Conservation (phyloP, 2,888 invertebrate genomes). For the Hypercompe scribonia region DNA sequence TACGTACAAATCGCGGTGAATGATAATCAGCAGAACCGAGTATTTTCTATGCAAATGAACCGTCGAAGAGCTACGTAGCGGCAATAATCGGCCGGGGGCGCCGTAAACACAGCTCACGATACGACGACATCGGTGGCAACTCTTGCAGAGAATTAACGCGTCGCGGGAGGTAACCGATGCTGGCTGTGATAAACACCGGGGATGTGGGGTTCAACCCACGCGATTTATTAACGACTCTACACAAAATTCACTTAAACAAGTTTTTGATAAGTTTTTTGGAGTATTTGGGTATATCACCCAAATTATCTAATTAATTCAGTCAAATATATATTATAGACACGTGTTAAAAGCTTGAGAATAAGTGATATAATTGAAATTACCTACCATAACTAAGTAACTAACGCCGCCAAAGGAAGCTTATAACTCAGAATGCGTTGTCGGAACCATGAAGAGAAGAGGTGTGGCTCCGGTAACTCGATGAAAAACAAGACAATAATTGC, state of each 20-base stretch:
- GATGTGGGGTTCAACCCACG: conserved; percentile 43
- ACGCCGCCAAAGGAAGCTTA: too few species aligned
- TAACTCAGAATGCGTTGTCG: too few species aligned
- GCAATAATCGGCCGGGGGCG: conserved; percentile 74
- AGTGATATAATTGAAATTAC: too few species aligned
- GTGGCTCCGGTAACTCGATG: too few species aligned
- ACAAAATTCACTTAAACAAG: background rate
- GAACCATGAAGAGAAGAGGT: too few species aligned
- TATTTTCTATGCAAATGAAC: conserved; percentile 82
- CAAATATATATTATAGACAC: background rate
- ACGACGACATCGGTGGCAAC: conserved; percentile 69
- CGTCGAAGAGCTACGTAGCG: conserved; percentile 69
- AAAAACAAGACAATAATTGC: too few species aligned
- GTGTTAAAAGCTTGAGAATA: too few species aligned
- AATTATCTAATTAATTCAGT: too few species aligned
- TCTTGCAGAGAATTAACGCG: conserved; percentile 72
- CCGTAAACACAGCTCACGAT: conserved; percentile 81
- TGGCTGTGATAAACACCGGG: conserved; percentile 51
- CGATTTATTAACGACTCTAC: conserved; percentile 4
- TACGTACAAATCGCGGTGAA: conserved; percentile 59
- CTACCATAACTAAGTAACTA: too few species aligned
- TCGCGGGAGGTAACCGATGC: conserved; percentile 68
- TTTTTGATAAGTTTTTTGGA: background rate
- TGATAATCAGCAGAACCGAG: conserved; percentile 62
- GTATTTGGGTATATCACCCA: background rate